Conservation (phyloP, 2,113 vertebrate species). For the Platysternon megacephalum region DNA sequence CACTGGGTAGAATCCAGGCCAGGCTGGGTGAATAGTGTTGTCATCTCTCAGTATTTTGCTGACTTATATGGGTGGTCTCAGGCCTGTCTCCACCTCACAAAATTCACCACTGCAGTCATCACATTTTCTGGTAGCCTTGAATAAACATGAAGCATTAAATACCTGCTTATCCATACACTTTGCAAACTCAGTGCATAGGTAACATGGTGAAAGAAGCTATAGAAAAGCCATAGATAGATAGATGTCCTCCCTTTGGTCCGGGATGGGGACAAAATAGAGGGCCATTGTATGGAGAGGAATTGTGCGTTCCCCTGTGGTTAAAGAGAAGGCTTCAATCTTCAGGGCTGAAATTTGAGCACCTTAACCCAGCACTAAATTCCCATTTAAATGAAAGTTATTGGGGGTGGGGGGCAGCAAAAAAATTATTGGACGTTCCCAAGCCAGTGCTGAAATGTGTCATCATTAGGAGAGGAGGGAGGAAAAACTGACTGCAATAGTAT, state of each 20-base stretch:
- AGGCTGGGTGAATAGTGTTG: not conserved
- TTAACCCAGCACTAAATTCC: not conserved
- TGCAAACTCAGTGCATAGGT: not conserved
- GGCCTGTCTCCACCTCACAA: not conserved
- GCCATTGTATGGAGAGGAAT: not conserved
- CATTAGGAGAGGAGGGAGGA: not conserved
- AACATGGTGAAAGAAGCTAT: not conserved
- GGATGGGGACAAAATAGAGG: not conserved
- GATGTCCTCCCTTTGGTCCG: not conserved
- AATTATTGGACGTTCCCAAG: not conserved
- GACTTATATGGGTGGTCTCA: not conserved
- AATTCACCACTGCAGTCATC: not conserved
- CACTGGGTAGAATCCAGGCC: not conserved
- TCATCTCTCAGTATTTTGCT: not conserved
- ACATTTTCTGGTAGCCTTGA: not conserved
- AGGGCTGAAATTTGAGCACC: not conserved
- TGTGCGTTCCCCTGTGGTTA: not conserved
- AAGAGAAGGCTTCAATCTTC: not conserved
- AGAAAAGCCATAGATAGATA: not conserved
- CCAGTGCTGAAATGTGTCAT: not conserved
- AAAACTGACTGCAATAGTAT: not conserved
- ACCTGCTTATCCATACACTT: not conserved
- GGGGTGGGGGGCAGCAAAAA: not conserved
- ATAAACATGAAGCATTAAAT: not conserved
- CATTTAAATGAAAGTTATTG: not conserved